phyloP scores from a whole-genome alignment of 2,797 vertebrate species.

The Cetoscarus ocellatus region DNA sequence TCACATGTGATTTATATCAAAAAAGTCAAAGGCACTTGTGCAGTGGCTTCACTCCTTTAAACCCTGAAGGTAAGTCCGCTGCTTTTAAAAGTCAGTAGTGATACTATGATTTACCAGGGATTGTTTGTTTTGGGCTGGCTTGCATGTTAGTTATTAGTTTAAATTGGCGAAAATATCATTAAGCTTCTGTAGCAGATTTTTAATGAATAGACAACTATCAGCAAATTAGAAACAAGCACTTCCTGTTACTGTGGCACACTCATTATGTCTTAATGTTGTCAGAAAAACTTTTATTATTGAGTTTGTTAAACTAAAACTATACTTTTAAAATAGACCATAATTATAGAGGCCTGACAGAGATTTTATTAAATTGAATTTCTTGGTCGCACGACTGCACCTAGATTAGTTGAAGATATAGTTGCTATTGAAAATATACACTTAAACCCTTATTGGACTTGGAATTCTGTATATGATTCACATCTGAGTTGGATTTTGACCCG shows the following conservation, averaged over 20 bases:
- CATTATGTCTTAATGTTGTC: too few relatives aligned
- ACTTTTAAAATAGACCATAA: too few relatives aligned
- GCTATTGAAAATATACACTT: too few relatives aligned
- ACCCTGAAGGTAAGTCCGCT: neutral
- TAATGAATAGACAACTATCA: neutral
- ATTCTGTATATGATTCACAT: too few relatives aligned
- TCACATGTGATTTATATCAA: neutral
- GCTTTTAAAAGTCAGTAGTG: neutral
- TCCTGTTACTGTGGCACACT: neutral
- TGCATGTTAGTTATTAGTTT: neutral
- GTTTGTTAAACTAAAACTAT: too few relatives aligned
- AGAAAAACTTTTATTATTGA: too few relatives aligned
- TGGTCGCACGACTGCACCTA: too few relatives aligned
- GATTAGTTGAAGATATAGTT: too few relatives aligned
- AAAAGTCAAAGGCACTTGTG: neutral
- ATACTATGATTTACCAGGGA: neutral
- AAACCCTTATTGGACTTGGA: too few relatives aligned
- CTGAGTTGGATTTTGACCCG: too few relatives aligned
- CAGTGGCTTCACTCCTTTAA: neutral
- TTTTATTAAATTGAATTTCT: too few relatives aligned
- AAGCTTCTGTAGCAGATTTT: neutral
- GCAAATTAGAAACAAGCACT: constrained; percentile 4
- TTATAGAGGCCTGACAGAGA: too few relatives aligned
- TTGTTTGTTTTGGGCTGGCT: neutral
- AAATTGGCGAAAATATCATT: neutral